phyloP scores from a whole-genome alignment of 2,888 invertebrate genomes.

The Oeneis ivallda region DNA sequence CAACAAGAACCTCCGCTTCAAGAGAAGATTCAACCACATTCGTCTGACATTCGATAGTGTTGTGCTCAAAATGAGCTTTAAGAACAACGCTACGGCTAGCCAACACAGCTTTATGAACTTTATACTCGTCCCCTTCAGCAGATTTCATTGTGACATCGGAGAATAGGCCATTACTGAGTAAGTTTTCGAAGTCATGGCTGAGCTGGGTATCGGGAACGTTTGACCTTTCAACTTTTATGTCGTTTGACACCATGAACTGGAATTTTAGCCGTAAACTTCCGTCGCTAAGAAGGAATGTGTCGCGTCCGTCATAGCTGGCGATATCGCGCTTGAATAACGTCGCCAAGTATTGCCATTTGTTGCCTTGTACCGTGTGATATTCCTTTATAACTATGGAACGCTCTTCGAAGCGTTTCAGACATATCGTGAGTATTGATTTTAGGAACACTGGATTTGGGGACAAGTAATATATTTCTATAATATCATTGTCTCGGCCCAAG shows the following conservation, averaged over 20 bases:
- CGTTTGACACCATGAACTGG: conserved; percentile 70
- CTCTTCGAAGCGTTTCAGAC: conserved; percentile 69
- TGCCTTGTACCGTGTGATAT: conserved; percentile 68
- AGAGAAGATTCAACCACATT: conserved; percentile 68
- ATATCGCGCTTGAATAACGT: conserved; percentile 70
- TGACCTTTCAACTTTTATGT: conserved; percentile 62
- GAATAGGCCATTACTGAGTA: conserved; percentile 64
- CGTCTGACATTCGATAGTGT: conserved; percentile 67
- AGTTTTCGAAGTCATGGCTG: conserved; percentile 68
- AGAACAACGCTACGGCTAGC: conserved; percentile 71
- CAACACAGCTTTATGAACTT: conserved; percentile 70
- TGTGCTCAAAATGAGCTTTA: conserved; percentile 74
- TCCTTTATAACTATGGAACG: conserved; percentile 70
- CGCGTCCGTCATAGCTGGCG: conserved; percentile 59
- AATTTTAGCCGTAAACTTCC: conserved; percentile 70
- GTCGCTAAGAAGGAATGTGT: conserved; percentile 65
- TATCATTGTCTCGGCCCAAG: conserved; percentile 67
- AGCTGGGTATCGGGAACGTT: conserved; percentile 63
- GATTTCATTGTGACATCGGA: conserved; percentile 73
- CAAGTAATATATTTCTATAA: conserved; percentile 70
- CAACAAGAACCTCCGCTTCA: conserved; percentile 65
- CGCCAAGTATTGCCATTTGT: conserved; percentile 74
- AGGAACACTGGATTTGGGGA: conserved; percentile 66
- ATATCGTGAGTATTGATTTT: conserved; percentile 67
- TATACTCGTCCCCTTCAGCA: conserved; percentile 63